Evolutionary conservation across 2,113 vertebrate genomes (phyloP), one percentile per base, ranked within the genome.

Genomic region (Callionymus lyra): DNA sequence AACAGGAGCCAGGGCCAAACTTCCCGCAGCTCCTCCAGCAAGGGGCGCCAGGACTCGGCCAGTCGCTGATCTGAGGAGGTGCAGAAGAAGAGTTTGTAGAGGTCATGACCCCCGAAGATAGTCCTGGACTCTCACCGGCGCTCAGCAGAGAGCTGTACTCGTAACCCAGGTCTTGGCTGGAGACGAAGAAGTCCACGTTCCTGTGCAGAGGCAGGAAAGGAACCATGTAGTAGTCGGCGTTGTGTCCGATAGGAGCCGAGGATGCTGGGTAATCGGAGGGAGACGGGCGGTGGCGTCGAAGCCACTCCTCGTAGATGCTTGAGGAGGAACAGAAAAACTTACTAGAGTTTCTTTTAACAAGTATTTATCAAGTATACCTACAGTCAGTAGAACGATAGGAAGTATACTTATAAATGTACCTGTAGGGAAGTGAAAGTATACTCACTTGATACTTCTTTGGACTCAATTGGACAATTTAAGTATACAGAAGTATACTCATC

Each of bases 221-320:
- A 1, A 91, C 93, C 93, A 99, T 99, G 64, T 90, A 86, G 65
- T 90, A 89, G 12, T 86, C 90, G 11, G 90, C 73, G 44, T 92
- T 99, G 67, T 99, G 95, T 5, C 95, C 95, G 27, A 97, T 92
- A 3, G 95, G 92, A 38, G 95, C 87, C 1, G 92, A 87, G 31
- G 87, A 84, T 42, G 79, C 84, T 2, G 94, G 93, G 32, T 90
- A 98, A 54, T 85, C 81, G 18, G 87, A 82, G 18, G 76, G 65
- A 51, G 85, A 66, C 2, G 93, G 91, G 6, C 49, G 79, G 15
- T 98, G 83, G 65, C 78, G 88, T 80, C 92, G 80, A 39, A 99
- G 76, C 93, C 95, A 98, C 51, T 72, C 79, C 42, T 99, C 95
- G 81, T 91, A 99, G 72, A 99, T 88, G 60, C 94, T 99, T 34